Percentiles rank a stretch among this genome's conserved stretches.
Conservation (phyloP, 2,888 invertebrate genomes). For the Synanthedon andrenaeformis region DNA sequence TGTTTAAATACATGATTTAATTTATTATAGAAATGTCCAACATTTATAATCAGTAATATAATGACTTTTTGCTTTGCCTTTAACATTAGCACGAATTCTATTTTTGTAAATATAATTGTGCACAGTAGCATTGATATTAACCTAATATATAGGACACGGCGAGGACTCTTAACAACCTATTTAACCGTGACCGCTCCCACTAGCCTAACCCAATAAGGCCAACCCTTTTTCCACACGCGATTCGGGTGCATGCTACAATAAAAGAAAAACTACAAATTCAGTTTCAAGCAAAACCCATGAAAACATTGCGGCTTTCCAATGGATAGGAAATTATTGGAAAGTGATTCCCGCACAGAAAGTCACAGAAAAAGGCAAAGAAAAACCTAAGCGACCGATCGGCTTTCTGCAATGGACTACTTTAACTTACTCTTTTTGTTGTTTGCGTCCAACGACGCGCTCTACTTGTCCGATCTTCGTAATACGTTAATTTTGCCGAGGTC, state of each 20-base stretch:
- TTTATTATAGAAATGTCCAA: too few relatives aligned
- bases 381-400: slow-evolving; percentile 14
- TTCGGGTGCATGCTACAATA: slow-evolving; percentile 7
- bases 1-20: too few relatives aligned
- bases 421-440: slow-evolving; percentile 13
- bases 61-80: too few relatives aligned
- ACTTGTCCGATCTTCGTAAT: slow-evolving; percentile 21
- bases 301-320: slow-evolving; percentile 18
- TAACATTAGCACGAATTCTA: too few relatives aligned
- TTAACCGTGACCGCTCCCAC: not conserved
- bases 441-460: slow-evolving; percentile 29
- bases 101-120: too few relatives aligned
- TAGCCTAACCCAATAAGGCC: slow-evolving; percentile 29
- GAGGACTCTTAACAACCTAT: not conserved
- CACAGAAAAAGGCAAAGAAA: slow-evolving; percentile 26
- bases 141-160: slow-evolving; percentile 15
- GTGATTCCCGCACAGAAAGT: slow-evolving; percentile 33
- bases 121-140: slow-evolving; percentile 14
- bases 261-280: not conserved
- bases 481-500: slow-evolving; percentile 9
- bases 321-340: slow-evolving; percentile 29
- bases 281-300: not conserved
- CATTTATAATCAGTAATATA: too few relatives aligned
- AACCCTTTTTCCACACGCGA: slow-evolving; percentile 45
- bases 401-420: slow-evolving; percentile 19